Evolutionary conservation across 1,140 invertebrate species (phyloP).

Genomic region (Drosophila elegans): DNA sequence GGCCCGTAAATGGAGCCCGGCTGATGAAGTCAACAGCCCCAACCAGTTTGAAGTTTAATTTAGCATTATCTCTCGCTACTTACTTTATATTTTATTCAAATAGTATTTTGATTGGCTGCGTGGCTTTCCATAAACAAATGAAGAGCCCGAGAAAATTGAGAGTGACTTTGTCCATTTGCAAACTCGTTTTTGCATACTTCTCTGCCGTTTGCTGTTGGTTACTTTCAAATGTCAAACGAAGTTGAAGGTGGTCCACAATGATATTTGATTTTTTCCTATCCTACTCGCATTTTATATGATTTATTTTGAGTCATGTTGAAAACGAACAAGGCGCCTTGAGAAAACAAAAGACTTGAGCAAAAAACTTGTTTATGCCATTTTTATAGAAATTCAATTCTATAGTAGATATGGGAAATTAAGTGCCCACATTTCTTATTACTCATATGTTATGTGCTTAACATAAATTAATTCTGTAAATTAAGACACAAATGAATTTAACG

Average conservation of each 20-base stretch:
- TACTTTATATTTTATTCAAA: conserved; percentile 32
- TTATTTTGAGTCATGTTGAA: conserved; percentile 76
- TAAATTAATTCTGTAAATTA: too few relatives aligned
- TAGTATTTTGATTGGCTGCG: conserved; percentile 26
- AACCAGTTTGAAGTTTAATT: conserved; percentile 42
- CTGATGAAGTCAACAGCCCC: conserved; percentile 67
- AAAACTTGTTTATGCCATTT: conserved; percentile 64
- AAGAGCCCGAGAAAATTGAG: conserved; percentile 68
- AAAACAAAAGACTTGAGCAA: conserved; percentile 69
- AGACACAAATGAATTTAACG: too few relatives aligned
- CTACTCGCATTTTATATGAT: conserved; percentile 52
- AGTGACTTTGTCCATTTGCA: conserved; percentile 62
- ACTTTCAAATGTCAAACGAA: conserved; percentile 81
- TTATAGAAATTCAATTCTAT: conserved; percentile 15
- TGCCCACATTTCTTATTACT: too few relatives aligned
- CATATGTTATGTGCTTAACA: too few relatives aligned
- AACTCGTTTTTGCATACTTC: conserved; percentile 78
- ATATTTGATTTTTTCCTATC: conserved; percentile 50
- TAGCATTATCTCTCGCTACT: conserved; percentile 31
- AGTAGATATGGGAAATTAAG: not conserved
- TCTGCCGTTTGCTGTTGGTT: conserved; percentile 51
- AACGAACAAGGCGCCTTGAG: conserved; percentile 46
- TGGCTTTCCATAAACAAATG: conserved; percentile 63
- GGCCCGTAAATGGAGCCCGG: conserved; percentile 71
- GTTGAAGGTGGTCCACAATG: conserved; percentile 78